Percentiles rank a stretch among this genome's conserved stretches.
Evolutionary conservation across 2,797 vertebrate species (phyloP).

Genomic region (Selene dorsalis): DNA sequence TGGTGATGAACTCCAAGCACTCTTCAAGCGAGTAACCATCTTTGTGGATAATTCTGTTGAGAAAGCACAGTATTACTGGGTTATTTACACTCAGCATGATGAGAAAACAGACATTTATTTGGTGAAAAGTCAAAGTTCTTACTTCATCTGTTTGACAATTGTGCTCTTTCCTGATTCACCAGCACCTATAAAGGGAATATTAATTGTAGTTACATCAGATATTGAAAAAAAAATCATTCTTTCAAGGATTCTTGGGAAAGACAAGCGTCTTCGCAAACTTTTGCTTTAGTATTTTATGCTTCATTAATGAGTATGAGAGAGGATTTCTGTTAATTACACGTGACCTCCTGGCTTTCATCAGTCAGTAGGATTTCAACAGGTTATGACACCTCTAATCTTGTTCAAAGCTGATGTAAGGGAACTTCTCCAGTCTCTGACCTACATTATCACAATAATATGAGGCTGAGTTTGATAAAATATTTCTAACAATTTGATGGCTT

Average conservation of each 20-base stretch:
- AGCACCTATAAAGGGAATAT: conserved; percentile 85
- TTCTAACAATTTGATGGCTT: neutral
- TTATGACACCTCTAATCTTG: conserved; percentile 76
- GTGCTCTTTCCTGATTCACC: conserved; percentile 99
- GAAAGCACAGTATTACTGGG: neutral
- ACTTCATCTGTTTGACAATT: conserved; percentile 99
- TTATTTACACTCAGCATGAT: neutral
- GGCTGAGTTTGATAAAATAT: conserved; percentile 14
- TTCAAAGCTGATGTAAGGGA: conserved; percentile 62
- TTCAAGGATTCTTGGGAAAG: neutral
- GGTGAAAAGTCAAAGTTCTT: conserved; percentile 70
- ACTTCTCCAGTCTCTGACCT: conserved; percentile 71
- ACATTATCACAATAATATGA: conserved; percentile 49
- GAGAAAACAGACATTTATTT: neutral
- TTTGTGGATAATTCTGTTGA: conserved; percentile 95
- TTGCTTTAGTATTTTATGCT: neutral
- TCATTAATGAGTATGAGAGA: neutral
- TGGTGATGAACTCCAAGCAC: conserved; percentile 93
- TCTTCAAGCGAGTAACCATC: conserved; percentile 97
- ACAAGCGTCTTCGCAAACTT: neutral
- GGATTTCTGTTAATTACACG: conserved; percentile 24
- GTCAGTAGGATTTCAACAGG: conserved; percentile 52
- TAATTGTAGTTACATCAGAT: neutral
- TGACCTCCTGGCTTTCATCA: conserved; percentile 21
- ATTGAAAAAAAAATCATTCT: neutral